Evolutionary conservation across 2,888 invertebrate species (phyloP), one percentile per base, ranked within the genome.

Genomic region (Craniophora ligustri): DNA sequence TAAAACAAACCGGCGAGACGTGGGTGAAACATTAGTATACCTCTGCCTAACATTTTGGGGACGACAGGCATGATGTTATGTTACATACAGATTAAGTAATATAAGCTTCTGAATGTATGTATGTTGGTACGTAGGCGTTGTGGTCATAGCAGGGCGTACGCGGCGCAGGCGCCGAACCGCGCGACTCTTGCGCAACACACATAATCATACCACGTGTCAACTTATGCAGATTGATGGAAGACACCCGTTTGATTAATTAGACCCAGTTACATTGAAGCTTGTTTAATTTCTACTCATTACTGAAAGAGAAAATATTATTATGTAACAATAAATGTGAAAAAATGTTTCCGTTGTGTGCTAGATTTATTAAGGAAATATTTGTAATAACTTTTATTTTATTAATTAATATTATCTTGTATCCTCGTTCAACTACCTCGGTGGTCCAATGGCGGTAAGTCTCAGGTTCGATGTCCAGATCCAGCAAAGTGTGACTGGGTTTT

Each of bases 91-190:
- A n/a, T n/a, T n/a, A 32, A 35, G 38, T 60, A 45, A 62, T 46
- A 55, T 53, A 57, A 45, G 53, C 58, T 60, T 55, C 64, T 71
- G 64, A 75, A 81, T 75, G 68, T 70, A 76, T 47, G 56, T 58
- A 75, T 47, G 56, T 58, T 74, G 3, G 8, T 23, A 23, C 41
- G 66, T 54, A 45, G 14, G 23, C 26, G 14, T 23, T 64, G 67
- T 49, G 67, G 64, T 70, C 53, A 67, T 48, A 13, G 42, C 31
- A 67, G 44, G 47, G 44, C 49, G 46, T 42, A 28, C 23, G 44
- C 41, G 14, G 19, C 56, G 55, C 40, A 49, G 47, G 31, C 32
- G 40, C 28, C 36, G 28, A 21, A 49, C 50, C 57, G 41, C 57
- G 41, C 55, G 32, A 65, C 54, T 62, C 57, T 71, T 72, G 31